These are phyloP conservation scores for Oeneis ivallda DNA, from an alignment of 2,888 invertebrate genomes.

Conservation along the genomic window DNA sequence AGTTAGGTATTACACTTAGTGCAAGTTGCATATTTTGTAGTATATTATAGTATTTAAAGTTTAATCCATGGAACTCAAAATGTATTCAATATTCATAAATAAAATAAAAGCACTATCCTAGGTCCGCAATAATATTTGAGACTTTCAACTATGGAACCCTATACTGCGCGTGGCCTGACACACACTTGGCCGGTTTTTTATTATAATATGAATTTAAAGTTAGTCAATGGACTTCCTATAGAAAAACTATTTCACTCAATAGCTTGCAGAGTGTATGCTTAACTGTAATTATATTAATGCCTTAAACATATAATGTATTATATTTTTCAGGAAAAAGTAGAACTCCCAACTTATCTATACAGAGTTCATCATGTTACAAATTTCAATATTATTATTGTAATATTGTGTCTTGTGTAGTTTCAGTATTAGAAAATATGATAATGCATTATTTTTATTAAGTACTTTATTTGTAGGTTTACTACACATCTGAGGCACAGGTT, in stretches of 20 bases:
- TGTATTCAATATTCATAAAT: no score
- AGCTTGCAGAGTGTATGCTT: background rate
- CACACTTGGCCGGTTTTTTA: no score
- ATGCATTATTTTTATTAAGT: constrained; percentile 33
- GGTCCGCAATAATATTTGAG: no score
- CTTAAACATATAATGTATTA: background rate
- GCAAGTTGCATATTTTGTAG: no score
- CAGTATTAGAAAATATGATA: background rate
- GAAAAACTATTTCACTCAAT: background rate
- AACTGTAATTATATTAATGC: background rate
- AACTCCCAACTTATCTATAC: constrained; percentile 1
- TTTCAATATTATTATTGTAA: constrained; percentile 1
- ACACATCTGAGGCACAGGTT: constrained; percentile 81
- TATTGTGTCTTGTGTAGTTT: background rate
- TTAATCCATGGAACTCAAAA: no score
- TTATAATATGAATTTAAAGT: background rate
- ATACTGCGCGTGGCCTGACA: no score
- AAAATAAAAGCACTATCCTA: no score
- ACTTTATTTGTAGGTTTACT: constrained; percentile 81
- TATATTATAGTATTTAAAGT: no score
- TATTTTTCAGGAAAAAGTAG: background rate
- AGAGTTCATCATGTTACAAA: background rate
- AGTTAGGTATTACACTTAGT: no score
- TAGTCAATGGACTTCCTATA: background rate
- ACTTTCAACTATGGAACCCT: no score